These are phyloP conservation scores for Eumaeus atala DNA, from an alignment of 1,140 invertebrate species.

Conservation along the genomic window DNA sequence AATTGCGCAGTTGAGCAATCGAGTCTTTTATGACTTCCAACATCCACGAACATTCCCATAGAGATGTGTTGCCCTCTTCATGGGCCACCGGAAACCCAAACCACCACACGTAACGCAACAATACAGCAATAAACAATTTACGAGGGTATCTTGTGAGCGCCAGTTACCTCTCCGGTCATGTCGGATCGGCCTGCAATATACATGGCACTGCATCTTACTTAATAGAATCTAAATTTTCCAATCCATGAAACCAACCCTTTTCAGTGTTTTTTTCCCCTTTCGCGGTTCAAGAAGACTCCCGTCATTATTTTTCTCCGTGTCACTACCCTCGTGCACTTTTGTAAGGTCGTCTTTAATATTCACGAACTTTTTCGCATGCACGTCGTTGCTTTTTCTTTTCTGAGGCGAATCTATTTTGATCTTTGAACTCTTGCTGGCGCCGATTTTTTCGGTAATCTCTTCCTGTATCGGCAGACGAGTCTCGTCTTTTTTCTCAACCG, in stretches of 20 bases:
- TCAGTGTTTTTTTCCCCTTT: constrained; percentile 46
- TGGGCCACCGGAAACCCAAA: no score
- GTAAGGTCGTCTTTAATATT: constrained; percentile 44
- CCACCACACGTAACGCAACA: no score
- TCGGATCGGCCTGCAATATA: no score
- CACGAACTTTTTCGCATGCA: constrained; percentile 36
- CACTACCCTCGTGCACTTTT: constrained; percentile 29
- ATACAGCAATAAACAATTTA: no score
- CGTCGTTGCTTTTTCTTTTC: constrained; percentile 12
- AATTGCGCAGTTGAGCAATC: no score
- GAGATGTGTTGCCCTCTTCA: no score
- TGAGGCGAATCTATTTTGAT: constrained; percentile 29
- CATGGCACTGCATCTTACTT: no score
- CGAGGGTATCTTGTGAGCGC: no score
- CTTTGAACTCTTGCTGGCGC: constrained; percentile 25
- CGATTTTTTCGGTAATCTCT: constrained; percentile 33
- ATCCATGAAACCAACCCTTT: constrained; percentile 48
- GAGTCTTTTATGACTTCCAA: no score
- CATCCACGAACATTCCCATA: no score
- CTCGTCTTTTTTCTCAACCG: constrained; percentile 46
- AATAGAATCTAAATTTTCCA: no score
- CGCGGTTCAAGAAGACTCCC: constrained; percentile 19
- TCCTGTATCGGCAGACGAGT: constrained; percentile 44
- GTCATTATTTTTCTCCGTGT: background rate
- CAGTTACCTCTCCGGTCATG: no score